Base-by-base conservation (phyloP, 1,140 invertebrate species). In the Chrysomallon squamiferum region DNA sequence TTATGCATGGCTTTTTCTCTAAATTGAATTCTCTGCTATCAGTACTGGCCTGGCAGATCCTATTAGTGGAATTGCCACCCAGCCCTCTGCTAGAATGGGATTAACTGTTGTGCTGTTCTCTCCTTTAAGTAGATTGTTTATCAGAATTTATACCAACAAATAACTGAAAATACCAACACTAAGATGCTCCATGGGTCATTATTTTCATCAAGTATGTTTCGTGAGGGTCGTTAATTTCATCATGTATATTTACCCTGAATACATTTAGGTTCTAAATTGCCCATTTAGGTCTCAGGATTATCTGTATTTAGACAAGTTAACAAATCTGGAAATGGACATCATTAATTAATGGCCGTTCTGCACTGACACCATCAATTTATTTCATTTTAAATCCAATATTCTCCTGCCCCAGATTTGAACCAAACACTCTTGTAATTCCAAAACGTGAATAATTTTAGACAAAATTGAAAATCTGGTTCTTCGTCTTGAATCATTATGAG, bases 11-110 rank as follows among this genome's bases (percentile, higher is more conserved):
- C 52, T 29, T 59, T 35, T 22, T 41, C 38, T 25, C 6, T 43
- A 59, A 59, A 59, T 59, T 59, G 58, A 59, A 59, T 59, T 59
- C 33, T 43, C n/a, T 38, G 32, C 38, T 59, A 59, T 59, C 58
- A 22, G 58, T 59, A 35, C 58, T 15, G 35, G 58, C 22, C 41
- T 43, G 35, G 30, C 22, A 15, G 20, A 59, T 59, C 58, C 58
- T 43, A 35, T 59, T 59, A 59, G 41, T 20, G 11, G 35, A 59
- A 59, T 59, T 43, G 35, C 41, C 25, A 38, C n/a, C 33, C 38
- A 59, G 33, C 35, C 35, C 35, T 25, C 9, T 27, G 58, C 20
- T 35, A 43, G 38, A 59, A 59, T 59, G 58, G 58, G 58, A 59
- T 59, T 59, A 59, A 38, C 32, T 20, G 29, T 20, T 18, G 7